Evolutionary conservation across 1,140 invertebrate species (phyloP).

Genomic region (Brachionus paranguensis): DNA sequence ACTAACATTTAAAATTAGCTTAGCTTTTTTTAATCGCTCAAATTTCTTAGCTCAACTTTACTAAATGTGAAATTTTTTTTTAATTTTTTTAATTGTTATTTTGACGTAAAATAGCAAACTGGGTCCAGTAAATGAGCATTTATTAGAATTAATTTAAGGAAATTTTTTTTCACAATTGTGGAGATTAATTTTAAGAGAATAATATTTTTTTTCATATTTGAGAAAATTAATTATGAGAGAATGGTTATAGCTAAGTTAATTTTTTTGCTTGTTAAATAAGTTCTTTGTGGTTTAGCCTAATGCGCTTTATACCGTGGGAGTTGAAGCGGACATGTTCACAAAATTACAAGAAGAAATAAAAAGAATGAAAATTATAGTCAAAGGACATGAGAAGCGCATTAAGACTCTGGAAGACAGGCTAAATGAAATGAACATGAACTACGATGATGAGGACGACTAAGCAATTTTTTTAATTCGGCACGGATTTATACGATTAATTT

Average conservation of each 20-base stretch:
- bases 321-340: slow-evolving; percentile 31
- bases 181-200: not conserved
- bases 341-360: slow-evolving; percentile 53
- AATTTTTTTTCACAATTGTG: not conserved
- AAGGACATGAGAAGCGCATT: slow-evolving; percentile 56
- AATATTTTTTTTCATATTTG: not conserved
- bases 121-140: no score
- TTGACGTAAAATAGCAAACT: not conserved
- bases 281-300: not conserved
- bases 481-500: not conserved
- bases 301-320: slow-evolving; percentile 31
- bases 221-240: not conserved
- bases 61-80: no score
- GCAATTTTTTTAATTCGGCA: not conserved
- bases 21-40: not conserved
- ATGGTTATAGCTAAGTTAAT: not conserved
- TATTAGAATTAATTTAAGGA: not conserved
- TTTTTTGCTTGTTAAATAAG: not conserved
- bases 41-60: not conserved
- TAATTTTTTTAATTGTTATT: not conserved
- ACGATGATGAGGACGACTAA: slow-evolving; percentile 32
- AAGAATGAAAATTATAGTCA: slow-evolving; percentile 56
- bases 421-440: slow-evolving; percentile 29
- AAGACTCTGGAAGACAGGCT: slow-evolving; percentile 49
- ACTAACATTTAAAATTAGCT: not conserved